These are phyloP conservation scores for Anolis apletophallus DNA, from an alignment of 2,797 vertebrate species.

Conservation along the genomic window DNA sequence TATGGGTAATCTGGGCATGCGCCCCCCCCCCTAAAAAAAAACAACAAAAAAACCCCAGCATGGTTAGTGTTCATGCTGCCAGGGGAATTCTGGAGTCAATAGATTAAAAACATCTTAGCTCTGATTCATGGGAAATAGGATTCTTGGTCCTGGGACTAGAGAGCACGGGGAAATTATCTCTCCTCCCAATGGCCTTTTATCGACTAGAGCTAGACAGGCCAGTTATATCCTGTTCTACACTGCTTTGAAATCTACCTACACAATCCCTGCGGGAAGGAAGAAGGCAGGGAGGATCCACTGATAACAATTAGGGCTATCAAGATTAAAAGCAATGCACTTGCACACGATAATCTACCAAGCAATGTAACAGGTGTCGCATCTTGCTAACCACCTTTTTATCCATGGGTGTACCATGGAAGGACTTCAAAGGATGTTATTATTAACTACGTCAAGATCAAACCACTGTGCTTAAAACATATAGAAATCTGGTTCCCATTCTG, in stretches of 20 bases:
- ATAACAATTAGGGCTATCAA: neutral
- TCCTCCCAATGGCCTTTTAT: neutral
- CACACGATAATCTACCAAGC: neutral
- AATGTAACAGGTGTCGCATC: neutral
- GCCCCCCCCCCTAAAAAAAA: no score
- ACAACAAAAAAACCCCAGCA: no score
- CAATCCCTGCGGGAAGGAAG: neutral
- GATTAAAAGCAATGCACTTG: constrained; percentile 12
- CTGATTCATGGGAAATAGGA: neutral
- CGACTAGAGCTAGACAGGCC: neutral
- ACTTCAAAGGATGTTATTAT: neutral
- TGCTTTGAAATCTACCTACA: constrained; percentile 11
- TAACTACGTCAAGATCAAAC: neutral
- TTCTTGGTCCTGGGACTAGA: neutral
- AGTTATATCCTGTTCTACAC: neutral
- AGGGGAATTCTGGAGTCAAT: neutral
- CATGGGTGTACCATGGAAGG: neutral
- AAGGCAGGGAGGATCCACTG: neutral
- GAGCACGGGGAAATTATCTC: neutral
- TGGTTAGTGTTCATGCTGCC: neutral
- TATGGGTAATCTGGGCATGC: no score
- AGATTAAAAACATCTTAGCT: neutral
- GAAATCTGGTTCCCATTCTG: neutral
- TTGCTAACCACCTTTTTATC: constrained; percentile 16
- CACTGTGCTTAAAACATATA: neutral